Evolutionary conservation across 2,888 invertebrate genomes (phyloP).

Genomic region (Lithosia quadra): DNA sequence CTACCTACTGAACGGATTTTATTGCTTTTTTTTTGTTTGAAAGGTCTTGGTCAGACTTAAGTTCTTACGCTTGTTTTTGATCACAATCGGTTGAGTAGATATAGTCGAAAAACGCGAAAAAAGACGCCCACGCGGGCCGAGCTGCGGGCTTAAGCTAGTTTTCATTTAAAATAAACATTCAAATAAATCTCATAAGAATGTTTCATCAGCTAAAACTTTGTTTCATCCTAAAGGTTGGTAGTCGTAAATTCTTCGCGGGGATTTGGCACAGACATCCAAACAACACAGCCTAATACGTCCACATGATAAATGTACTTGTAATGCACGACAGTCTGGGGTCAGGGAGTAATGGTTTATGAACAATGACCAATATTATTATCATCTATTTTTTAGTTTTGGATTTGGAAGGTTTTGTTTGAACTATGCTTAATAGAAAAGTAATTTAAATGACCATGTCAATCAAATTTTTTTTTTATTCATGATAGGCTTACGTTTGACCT

Average conservation of each 20-base stretch:
- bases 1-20: too few species aligned
- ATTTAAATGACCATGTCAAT: too few species aligned
- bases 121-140: too few species aligned
- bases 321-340: conserved; percentile 10
- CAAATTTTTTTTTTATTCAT: too few species aligned
- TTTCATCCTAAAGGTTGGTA: conserved; percentile 53
- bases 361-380: neutral
- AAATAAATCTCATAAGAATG: conserved; percentile 18
- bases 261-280: conserved; percentile 50
- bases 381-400: neutral
- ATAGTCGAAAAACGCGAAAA: too few species aligned
- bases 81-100: too few species aligned
- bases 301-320: conserved; percentile 29
- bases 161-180: conserved; percentile 4
- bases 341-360: conserved; percentile 9
- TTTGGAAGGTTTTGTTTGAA: neutral
- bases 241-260: conserved; percentile 65
- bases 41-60: too few species aligned
- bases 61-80: too few species aligned
- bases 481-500: too few species aligned
- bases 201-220: conserved; percentile 49
- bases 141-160: too few species aligned
- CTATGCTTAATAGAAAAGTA: neutral
- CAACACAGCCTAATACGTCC: conserved; percentile 26
- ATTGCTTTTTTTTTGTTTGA: too few species aligned